phyloP scores from a whole-genome alignment of 2,797 vertebrate genomes.

The Morus bassanus region DNA sequence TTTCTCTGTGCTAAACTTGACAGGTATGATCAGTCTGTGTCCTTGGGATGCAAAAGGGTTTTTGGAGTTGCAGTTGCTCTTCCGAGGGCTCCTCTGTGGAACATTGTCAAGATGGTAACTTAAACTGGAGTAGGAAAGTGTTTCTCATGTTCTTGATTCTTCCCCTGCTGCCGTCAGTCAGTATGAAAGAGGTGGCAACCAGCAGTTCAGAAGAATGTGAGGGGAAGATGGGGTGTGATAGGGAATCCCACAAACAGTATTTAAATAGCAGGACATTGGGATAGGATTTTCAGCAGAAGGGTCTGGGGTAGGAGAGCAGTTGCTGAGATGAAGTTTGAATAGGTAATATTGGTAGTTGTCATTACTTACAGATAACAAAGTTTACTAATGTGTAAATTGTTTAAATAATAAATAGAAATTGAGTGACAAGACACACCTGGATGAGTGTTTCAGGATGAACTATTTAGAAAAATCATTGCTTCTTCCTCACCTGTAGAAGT shows the following conservation, averaged over 20 bases:
- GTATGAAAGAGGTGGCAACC: not conserved
- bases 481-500: not conserved
- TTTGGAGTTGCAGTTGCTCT: not conserved
- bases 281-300: not conserved
- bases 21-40: not conserved
- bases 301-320: not conserved
- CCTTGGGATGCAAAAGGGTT: not conserved
- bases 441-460: not conserved
- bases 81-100: not conserved
- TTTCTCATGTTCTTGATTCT: not conserved
- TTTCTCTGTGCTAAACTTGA: not conserved
- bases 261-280: not conserved
- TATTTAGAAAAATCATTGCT: not conserved
- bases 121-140: not conserved
- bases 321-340: not conserved
- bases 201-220: not conserved
- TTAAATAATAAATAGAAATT: not conserved
- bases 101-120: not conserved
- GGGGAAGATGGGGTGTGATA: not conserved
- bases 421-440: not conserved
- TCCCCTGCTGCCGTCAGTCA: not conserved
- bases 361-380: not conserved
- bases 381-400: not conserved
- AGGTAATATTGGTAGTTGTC: not conserved
- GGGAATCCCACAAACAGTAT: not conserved